A percentile compares a stretch with the other conserved stretches of the same genome.
Conservation (phyloP, 30 jellyfish, hydroid and myxozoan species). For the Clytia hemisphaerica region DNA sequence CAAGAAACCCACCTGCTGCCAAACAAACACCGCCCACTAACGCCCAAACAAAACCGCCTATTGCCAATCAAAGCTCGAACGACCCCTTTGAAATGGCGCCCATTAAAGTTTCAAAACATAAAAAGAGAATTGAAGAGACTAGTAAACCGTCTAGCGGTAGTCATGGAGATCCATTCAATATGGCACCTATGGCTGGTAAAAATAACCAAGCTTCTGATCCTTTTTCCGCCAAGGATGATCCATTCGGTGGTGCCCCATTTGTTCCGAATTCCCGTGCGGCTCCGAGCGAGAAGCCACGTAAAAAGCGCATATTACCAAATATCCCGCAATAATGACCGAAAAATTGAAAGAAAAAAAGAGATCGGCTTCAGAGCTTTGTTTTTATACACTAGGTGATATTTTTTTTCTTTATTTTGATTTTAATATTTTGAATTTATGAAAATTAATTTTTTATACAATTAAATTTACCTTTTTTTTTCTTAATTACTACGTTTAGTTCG, state of each 20-base stretch:
- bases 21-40: background rate
- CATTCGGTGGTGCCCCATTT: conserved; percentile 82
- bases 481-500: no score
- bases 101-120: background rate
- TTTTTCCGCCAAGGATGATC: conserved; percentile 36
- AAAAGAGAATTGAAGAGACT: background rate
- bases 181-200: conserved; percentile 5
- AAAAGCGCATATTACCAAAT: background rate
- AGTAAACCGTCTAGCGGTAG: background rate
- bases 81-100: conserved; percentile 19
- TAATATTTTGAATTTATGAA: no score
- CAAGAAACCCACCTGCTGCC: background rate
- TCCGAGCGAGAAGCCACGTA: background rate
- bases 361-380: no score
- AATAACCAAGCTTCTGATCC: background rate
- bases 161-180: conserved; percentile 18
- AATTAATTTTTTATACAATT: no score
- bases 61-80: background rate
- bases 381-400: no score
- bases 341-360: no score
- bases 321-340: conserved; percentile 5
- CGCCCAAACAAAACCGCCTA: background rate
- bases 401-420: no score
- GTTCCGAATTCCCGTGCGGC: conserved; percentile 29
- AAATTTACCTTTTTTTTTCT: no score